These are phyloP conservation scores for Cantharis nigra DNA, from an alignment of 2,888 invertebrate genomes.

Conservation along the genomic window DNA sequence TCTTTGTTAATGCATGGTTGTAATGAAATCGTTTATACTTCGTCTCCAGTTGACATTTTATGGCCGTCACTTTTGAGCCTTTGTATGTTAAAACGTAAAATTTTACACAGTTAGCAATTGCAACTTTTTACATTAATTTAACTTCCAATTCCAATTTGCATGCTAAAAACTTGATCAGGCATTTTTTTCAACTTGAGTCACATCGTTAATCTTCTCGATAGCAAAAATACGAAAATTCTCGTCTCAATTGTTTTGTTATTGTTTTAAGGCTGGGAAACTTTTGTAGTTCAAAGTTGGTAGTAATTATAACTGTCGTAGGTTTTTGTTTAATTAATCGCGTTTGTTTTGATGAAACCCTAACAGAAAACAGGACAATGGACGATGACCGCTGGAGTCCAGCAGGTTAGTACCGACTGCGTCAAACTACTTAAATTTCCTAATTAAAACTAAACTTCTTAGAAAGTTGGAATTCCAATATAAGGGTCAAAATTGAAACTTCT, in stretches of 20 bases:
- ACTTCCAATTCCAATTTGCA: neutral
- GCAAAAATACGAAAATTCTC: neutral
- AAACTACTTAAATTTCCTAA: neutral
- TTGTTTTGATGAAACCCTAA: neutral
- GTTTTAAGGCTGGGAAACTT: neutral
- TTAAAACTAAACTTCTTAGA: neutral
- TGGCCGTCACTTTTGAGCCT: constrained; percentile 3
- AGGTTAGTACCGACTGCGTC: neutral
- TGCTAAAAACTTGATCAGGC: neutral
- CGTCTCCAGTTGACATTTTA: constrained; percentile 16
- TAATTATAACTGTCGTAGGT: neutral
- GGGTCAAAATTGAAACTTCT: neutral
- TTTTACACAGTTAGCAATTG: neutral
- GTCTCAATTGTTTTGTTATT: neutral
- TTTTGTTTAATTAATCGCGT: neutral
- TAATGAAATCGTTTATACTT: constrained; percentile 27
- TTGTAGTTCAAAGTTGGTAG: neutral
- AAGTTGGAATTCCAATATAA: neutral
- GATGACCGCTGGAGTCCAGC: neutral
- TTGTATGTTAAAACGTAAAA: neutral
- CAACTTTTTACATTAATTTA: neutral
- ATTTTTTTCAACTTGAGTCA: neutral
- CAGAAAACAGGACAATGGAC: neutral
- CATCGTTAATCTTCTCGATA: neutral
- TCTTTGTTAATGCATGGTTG: constrained; percentile 24